Evolutionary conservation across 2,113 vertebrate genomes (phyloP).

Genomic region (Quiscalus mexicanus): DNA sequence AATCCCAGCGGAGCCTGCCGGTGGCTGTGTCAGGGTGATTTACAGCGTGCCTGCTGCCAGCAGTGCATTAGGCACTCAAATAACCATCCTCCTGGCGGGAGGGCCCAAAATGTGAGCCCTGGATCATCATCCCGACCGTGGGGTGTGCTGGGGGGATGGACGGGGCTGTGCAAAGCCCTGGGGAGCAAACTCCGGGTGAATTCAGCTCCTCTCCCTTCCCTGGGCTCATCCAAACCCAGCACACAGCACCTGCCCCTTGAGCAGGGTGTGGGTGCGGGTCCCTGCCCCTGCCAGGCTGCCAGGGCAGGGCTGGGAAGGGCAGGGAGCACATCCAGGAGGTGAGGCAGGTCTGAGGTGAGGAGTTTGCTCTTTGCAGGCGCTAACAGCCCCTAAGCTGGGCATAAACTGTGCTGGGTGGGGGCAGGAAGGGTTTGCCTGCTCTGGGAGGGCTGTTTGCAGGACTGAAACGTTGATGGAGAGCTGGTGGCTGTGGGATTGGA

Average conservation of each 20-base stretch:
- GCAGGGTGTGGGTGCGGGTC: not conserved
- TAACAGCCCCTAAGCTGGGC: not conserved
- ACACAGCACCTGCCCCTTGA: not conserved
- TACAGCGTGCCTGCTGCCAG: not conserved
- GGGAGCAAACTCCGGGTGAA: not conserved
- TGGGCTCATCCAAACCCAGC: not conserved
- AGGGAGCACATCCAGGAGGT: not conserved
- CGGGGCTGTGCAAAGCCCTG: not conserved
- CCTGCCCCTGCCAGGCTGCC: not conserved
- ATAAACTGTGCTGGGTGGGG: not conserved
- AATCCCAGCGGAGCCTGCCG: not conserved
- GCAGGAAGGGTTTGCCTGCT: not conserved
- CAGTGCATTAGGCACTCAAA: not conserved
- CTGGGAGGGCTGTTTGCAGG: fast-evolving
- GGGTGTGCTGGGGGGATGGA: not conserved
- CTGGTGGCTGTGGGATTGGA: not conserved
- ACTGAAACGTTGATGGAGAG: fast-evolving
- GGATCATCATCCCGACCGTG: fast-evolving
- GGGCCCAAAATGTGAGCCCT: not conserved
- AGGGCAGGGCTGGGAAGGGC: not conserved
- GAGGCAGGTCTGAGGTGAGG: not conserved
- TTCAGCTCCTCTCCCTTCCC: not conserved
- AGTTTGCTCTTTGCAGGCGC: not conserved
- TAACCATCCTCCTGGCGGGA: not conserved
- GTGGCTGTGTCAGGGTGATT: constrained; percentile 2